phyloP scores from a whole-genome alignment of 2,113 vertebrate species.

The Phainopepla nitens region DNA sequence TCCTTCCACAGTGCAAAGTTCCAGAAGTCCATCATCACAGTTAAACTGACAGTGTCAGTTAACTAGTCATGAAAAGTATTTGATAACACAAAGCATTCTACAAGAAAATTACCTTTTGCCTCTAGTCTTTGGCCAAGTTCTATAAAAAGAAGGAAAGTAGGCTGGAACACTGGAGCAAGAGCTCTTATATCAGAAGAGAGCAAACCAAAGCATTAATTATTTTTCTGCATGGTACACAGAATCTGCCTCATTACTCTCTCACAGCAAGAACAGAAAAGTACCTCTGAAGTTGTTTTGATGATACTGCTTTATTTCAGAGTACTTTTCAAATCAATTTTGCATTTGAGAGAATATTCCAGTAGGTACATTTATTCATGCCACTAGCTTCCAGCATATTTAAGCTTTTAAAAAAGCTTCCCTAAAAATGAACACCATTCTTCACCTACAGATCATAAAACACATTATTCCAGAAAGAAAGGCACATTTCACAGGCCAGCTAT shows the following conservation, averaged over 20 bases:
- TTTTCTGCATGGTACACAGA: neutral
- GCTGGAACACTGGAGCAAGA: neutral
- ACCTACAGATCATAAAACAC: neutral
- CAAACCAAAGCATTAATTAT: neutral
- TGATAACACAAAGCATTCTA: neutral
- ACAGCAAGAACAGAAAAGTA: neutral
- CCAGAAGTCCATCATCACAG: neutral
- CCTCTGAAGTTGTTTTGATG: neutral
- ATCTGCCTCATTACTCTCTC: neutral
- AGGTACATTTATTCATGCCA: neutral
- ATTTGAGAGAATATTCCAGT: neutral
- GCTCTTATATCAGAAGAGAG: neutral
- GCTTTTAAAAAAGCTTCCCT: neutral
- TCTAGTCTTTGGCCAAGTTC: neutral
- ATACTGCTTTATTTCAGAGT: neutral
- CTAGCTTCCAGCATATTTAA: neutral
- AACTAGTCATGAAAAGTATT: neutral
- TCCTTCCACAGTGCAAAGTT: neutral
- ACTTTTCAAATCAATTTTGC: neutral
- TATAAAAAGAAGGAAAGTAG: neutral
- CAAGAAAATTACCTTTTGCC: neutral
- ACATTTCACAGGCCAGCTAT: neutral
- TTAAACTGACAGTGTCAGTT: neutral
- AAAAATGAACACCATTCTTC: neutral
- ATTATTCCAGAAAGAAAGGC: neutral